Conservation (phyloP, 2,113 vertebrate genomes). For the Pionites leucogaster region DNA sequence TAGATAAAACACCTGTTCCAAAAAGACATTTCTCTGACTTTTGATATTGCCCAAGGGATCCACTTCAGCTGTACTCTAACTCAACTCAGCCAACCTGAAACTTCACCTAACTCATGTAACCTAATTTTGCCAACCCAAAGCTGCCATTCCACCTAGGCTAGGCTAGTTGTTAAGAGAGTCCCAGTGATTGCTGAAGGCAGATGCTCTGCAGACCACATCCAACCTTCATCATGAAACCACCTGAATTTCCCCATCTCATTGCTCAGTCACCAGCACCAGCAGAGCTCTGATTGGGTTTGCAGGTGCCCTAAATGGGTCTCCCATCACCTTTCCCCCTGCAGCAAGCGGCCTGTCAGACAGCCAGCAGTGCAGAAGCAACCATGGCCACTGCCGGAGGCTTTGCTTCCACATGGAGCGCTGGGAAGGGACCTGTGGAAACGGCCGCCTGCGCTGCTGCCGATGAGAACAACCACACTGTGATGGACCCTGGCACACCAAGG, state of each 20-base stretch:
- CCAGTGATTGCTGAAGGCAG: neutral
- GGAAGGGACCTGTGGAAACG: constrained; percentile 41
- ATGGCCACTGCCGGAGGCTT: constrained; percentile 48
- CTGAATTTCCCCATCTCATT: neutral
- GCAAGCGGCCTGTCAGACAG: neutral
- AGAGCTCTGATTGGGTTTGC: neutral
- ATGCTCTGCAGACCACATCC: neutral
- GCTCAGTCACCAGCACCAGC: neutral
- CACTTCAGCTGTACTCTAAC: neutral
- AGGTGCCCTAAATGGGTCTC: neutral
- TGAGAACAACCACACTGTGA: neutral
- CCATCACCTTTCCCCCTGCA: neutral
- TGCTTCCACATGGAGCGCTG: constrained; percentile 63
- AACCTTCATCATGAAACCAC: neutral
- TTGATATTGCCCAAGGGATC: neutral
- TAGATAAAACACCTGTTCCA: neutral
- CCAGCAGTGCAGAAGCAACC: constrained; percentile 31
- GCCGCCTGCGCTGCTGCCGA: constrained; percentile 51
- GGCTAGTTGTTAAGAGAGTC: neutral
- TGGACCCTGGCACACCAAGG: neutral
- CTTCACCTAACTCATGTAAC: neutral
- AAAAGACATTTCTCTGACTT: neutral
- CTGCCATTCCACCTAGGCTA: too few relatives aligned
- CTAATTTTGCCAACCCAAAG: neutral
- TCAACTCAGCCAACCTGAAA: neutral